Evolutionary conservation across 1,140 invertebrate genomes (phyloP).

Genomic region (Diorhabda elongata): DNA sequence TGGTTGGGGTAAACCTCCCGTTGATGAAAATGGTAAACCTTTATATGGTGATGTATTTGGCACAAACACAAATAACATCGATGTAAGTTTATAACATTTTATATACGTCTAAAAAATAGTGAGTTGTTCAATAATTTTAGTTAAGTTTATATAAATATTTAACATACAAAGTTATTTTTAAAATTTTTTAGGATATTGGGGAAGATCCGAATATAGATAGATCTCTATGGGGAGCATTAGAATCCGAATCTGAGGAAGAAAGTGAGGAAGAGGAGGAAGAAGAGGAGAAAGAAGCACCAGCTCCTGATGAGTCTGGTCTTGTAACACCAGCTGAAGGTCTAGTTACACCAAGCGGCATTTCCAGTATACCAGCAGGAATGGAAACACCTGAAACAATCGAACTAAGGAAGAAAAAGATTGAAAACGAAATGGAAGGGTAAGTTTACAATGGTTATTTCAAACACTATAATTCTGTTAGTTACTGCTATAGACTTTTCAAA

Average conservation of each 20-base stretch:
- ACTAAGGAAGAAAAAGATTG: conserved; percentile 93
- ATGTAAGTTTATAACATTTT: conserved; percentile 50
- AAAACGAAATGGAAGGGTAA: conserved; percentile 93
- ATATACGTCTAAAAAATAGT: neutral
- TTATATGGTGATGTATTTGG: conserved; percentile 99
- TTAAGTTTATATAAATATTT: neutral
- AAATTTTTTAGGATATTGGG: conserved; percentile 53
- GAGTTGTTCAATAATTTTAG: neutral
- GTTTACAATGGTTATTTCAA: conserved; percentile 20
- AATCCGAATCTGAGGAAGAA: conserved; percentile 91
- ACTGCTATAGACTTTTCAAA: neutral
- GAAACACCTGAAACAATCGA: conserved; percentile 99
- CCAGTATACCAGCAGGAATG: conserved; percentile 90
- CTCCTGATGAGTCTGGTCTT: conserved; percentile 57
- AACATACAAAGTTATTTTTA: neutral
- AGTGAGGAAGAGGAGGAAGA: conserved; percentile 83
- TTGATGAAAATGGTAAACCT: conserved; percentile 96
- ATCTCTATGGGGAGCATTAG: conserved; percentile 94
- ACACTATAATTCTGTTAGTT: too few relatives aligned
- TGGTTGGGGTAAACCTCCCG: conserved; percentile 99
- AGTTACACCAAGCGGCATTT: conserved; percentile 92
- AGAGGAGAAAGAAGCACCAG: conserved; percentile 60
- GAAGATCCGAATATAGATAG: conserved; percentile 90
- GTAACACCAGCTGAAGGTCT: conserved; percentile 83
- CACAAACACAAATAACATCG: conserved; percentile 57